Conservation (phyloP, 2,797 vertebrate genomes). For the Chiloscyllium punctatum region DNA sequence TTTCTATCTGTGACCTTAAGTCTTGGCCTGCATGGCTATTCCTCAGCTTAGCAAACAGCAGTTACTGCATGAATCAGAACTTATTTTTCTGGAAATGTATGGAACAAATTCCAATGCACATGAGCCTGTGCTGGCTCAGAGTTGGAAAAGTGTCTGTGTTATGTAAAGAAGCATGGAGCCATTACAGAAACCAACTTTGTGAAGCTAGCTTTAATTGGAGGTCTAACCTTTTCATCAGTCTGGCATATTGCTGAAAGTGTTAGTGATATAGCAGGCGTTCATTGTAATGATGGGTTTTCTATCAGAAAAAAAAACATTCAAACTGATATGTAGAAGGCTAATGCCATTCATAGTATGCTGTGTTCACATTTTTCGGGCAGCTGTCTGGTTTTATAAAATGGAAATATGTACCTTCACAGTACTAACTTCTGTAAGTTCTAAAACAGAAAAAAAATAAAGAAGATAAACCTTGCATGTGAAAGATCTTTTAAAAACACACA, state of each 20-base stretch:
- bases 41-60: background rate
- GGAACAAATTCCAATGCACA: background rate
- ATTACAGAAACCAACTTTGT: background rate
- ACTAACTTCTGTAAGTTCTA: background rate
- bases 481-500: background rate
- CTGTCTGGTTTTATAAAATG: background rate
- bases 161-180: background rate
- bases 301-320: background rate
- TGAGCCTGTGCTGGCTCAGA: background rate
- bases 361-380: background rate
- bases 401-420: background rate
- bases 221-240: slow-evolving; percentile 16
- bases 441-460: background rate
- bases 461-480: too few relatives aligned
- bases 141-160: background rate
- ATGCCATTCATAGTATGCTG: background rate
- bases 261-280: background rate
- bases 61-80: background rate
- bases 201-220: slow-evolving; percentile 12
- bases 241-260: background rate
- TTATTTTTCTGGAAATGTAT: slow-evolving; percentile 7
- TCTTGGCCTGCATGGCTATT: background rate
- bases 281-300: background rate
- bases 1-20: background rate
- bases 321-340: background rate